Conservation (phyloP, 2,113 vertebrate species). For the Sapayoa aenigma region DNA sequence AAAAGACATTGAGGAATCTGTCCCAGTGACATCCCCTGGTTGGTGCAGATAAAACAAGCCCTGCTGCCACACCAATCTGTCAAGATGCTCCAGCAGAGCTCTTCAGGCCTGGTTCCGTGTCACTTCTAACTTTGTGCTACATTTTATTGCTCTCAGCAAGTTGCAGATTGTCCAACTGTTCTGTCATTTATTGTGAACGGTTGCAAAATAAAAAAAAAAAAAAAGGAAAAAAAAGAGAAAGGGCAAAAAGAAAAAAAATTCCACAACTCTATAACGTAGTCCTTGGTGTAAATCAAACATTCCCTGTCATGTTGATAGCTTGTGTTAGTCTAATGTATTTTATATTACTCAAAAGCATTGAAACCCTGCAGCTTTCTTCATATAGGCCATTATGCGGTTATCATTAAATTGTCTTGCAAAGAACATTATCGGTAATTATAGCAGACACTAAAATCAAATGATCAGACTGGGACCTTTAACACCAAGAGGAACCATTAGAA, state of each 20-base stretch:
- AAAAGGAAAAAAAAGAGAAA: not conserved
- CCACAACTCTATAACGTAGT: constrained; percentile 63
- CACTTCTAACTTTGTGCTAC: constrained; percentile 44
- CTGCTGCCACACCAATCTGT: not conserved
- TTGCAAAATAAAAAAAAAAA: not conserved
- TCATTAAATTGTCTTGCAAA: constrained; percentile 88
- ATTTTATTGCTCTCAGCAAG: constrained; percentile 71
- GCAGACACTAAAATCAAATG: constrained; percentile 97
- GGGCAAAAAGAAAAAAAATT: constrained; percentile 37
- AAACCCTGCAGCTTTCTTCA: constrained; percentile 84
- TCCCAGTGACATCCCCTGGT: rapidly evolving
- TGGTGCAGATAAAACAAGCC: not conserved
- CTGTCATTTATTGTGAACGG: constrained; percentile 67
- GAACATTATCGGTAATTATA: constrained; percentile 99
- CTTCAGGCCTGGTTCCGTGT: not conserved
- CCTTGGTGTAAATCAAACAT: constrained; percentile 84
- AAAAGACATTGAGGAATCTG: not conserved
- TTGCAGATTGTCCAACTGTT: constrained; percentile 77
- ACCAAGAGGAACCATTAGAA: constrained; percentile 98
- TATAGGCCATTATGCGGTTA: constrained; percentile 88
- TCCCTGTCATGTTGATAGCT: constrained; percentile 85
- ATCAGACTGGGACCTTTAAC: constrained; percentile 94
- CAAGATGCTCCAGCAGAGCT: not conserved
- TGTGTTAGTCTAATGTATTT: constrained; percentile 87
- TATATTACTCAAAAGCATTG: constrained; percentile 85